A percentile compares a stretch with the other conserved stretches of the same genome.
Conservation (phyloP, 2,113 vertebrate genomes). For the Phoenicopterus ruber region DNA sequence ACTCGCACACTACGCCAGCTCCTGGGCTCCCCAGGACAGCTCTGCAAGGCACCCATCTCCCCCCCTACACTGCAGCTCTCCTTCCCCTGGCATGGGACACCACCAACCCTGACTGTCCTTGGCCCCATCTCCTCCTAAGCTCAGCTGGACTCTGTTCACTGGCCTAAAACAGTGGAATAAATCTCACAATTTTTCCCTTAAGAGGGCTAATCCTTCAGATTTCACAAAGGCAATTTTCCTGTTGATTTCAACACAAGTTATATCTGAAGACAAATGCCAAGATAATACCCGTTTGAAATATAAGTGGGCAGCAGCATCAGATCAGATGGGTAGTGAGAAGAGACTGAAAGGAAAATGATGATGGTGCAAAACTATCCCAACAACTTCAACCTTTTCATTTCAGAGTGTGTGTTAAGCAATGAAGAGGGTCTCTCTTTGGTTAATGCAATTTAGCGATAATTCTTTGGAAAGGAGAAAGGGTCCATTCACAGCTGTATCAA, state of each 20-base stretch:
- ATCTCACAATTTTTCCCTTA: not conserved
- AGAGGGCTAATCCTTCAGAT: not conserved
- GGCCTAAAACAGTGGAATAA: not conserved
- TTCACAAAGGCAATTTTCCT: not conserved
- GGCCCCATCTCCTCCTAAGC: not conserved
- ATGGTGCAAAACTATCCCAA: not conserved
- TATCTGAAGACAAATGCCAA: not conserved
- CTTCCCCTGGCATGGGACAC: not conserved
- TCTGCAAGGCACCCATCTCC: not conserved
- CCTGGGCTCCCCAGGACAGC: not conserved
- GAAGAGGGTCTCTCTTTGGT: constrained; percentile 22
- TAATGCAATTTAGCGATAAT: constrained; percentile 52
- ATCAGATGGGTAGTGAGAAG: not conserved
- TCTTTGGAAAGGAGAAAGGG: constrained; percentile 37
- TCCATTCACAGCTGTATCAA: constrained; percentile 74
- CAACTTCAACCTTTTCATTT: not conserved
- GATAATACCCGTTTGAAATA: not conserved
- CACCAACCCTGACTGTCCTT: not conserved
- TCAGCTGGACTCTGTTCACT: not conserved
- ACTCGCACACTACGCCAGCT: not conserved
- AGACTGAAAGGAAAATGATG: constrained; percentile 3
- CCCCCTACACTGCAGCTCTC: fast-evolving
- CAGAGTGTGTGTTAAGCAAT: not conserved
- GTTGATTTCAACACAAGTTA: not conserved
- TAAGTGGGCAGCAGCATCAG: not conserved